A percentile compares a stretch with the other conserved stretches of the same genome.
Conservation (phyloP, 1,140 invertebrate species). For the Tetragonula clypearis region DNA sequence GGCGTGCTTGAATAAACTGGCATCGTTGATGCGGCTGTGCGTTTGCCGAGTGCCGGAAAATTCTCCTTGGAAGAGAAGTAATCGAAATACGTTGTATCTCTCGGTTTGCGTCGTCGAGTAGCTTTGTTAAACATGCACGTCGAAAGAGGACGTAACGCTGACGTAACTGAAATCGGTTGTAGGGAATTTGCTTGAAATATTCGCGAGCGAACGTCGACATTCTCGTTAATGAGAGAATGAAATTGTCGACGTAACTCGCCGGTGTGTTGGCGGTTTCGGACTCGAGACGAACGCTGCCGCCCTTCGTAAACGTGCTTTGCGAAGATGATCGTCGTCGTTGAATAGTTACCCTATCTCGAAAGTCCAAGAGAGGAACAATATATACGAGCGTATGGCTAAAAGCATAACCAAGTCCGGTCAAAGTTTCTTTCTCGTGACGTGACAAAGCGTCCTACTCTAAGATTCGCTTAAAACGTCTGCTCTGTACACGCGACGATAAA, state of each 20-base stretch:
- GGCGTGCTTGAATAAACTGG: conserved; percentile 10
- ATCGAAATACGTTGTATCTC: neutral
- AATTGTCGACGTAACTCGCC: no score
- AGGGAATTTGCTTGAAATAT: neutral
- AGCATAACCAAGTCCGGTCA: neutral
- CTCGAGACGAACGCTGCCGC: no score
- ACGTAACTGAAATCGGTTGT: neutral
- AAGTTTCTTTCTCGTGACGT: conserved; percentile 3
- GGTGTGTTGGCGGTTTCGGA: no score
- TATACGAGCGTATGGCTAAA: neutral
- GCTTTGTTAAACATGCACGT: neutral
- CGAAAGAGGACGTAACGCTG: no score
- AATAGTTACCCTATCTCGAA: neutral
- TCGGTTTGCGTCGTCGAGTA: neutral
- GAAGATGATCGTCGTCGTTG: neutral
- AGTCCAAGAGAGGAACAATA: neutral
- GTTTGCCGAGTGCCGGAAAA: neutral
- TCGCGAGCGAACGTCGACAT: neutral
- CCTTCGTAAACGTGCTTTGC: neutral
- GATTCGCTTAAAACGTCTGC: neutral
- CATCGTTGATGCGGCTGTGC: neutral
- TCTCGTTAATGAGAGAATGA: neutral
- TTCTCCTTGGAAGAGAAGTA: neutral
- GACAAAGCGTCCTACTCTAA: neutral
- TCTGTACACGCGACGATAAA: conserved; percentile 29